Evolutionary conservation across 2,113 vertebrate species (phyloP).

Genomic region (Perccottus glenii): DNA sequence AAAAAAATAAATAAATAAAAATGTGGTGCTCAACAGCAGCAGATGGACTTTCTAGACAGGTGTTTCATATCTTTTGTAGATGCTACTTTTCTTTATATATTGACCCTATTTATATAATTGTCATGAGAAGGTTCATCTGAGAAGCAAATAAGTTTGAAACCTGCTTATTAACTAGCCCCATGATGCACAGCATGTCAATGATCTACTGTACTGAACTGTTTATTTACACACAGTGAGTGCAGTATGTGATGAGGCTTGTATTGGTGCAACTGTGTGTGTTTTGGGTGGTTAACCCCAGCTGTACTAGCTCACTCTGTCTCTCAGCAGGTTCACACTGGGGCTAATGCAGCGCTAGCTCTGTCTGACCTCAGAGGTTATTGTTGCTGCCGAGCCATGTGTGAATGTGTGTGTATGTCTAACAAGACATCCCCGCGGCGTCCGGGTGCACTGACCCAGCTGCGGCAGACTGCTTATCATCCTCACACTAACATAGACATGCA

Average conservation of each 20-base stretch:
- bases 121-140: slow-evolving; percentile 14
- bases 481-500: slow-evolving; percentile 33
- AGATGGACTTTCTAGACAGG: slow-evolving; percentile 21
- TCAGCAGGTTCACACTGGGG: slow-evolving; percentile 70
- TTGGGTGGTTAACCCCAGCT: slow-evolving; percentile 73
- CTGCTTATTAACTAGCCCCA: slow-evolving; percentile 35
- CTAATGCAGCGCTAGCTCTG: slow-evolving; percentile 65
- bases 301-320: slow-evolving; percentile 65
- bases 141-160: slow-evolving; percentile 13
- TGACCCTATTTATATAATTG: slow-evolving; percentile 24
- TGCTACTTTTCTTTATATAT: slow-evolving; percentile 13
- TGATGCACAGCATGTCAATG: slow-evolving; percentile 25
- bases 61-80: slow-evolving; percentile 15
- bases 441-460: slow-evolving; percentile 67
- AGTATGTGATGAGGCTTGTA: slow-evolving; percentile 31
- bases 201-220: slow-evolving; percentile 44
- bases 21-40: slow-evolving; percentile 13
- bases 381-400: slow-evolving; percentile 52
- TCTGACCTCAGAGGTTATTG: slow-evolving; percentile 73
- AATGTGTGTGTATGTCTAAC: slow-evolving; percentile 50
- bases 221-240: slow-evolving; percentile 42
- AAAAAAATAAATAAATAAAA: slow-evolving; percentile 17
- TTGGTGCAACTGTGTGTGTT: slow-evolving; percentile 47
- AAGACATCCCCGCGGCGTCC: slow-evolving; percentile 62
- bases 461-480: slow-evolving; percentile 40